Base-by-base conservation (phyloP, 1,140 invertebrate genomes). In the Gryllus bimaculatus region DNA sequence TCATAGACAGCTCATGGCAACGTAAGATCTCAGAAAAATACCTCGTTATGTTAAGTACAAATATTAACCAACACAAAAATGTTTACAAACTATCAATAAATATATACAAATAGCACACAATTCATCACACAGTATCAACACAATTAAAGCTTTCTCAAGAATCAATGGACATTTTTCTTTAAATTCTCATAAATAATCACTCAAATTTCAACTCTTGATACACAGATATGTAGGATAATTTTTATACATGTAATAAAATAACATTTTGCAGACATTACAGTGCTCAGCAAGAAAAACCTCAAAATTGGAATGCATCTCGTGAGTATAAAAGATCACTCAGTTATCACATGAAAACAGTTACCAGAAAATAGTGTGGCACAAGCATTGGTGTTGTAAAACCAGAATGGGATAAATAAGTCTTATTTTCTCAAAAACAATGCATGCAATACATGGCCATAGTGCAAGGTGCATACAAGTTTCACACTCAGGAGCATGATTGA, bases 61-160 rank as follows among this genome's bases (percentile, higher is more conserved):
- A 2, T 13, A 66, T 66, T 66, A 13, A 18, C 54, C 54, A 66
- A 66, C 54, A 66, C 54, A 66, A 66, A 66, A 13, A 13, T 10
- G 54, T 66, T 13, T 7, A 66, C 54, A 66, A 66, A 39, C 26
- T 39, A 39, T 39, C 26, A 39, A 66, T 66, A 66, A 66, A 66
- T 66, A 66, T 66, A 13, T 66, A 13, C 54, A 66, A 13, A 18
- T 66, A 39, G 54, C 54, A 66, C 54, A 66, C 54, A 66, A 13
- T 66, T 3, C 54, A 66, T 66, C 10, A 13, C 54, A 13, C 18
- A 66, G 54, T 13, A 13, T 66, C 18, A 66, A 66, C 54, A 66
- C 54, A 66, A 66, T 66, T 66, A 66, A 66, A 66, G 54, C 54
- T 66, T 66, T 66, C 54, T 66, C 54, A 66, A 66, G 54, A 66